A percentile compares a stretch with the other conserved stretches of the same genome.
Evolutionary conservation across 2,888 invertebrate species (phyloP).

Genomic region (Palloptera scutellata): DNA sequence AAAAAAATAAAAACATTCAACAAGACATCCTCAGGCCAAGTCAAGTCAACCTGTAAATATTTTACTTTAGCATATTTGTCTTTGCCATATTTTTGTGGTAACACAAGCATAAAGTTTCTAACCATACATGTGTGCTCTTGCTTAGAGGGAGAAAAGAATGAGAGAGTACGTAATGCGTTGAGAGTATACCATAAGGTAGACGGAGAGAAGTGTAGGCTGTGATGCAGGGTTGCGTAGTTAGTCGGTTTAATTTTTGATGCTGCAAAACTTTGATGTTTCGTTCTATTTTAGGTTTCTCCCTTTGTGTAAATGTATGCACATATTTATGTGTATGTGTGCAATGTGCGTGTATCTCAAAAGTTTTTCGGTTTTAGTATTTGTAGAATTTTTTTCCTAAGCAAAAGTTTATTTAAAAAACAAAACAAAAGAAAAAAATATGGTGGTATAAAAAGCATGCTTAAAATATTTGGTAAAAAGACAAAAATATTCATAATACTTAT

Average conservation of each 20-base stretch:
- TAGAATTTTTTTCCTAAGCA: too few relatives aligned
- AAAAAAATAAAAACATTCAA: too few relatives aligned
- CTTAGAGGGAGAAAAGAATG: not conserved
- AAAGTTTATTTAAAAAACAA: too few relatives aligned
- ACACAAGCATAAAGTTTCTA: constrained; percentile 6
- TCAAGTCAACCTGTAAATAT: constrained; percentile 31
- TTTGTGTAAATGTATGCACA: not conserved
- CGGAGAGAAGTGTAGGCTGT: not conserved
- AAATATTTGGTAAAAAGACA: too few relatives aligned
- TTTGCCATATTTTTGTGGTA: constrained; percentile 33
- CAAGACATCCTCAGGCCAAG: constrained; percentile 25
- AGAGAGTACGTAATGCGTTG: not conserved
- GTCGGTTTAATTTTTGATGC: not conserved
- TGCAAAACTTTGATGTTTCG: not conserved
- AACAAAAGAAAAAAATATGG: too few relatives aligned
- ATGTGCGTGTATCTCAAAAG: not conserved
- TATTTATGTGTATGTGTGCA: not conserved
- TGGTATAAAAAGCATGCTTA: too few relatives aligned
- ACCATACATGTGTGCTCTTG: not conserved
- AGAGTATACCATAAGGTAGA: not conserved
- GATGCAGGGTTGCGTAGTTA: not conserved
- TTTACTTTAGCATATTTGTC: constrained; percentile 33
- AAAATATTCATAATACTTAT: too few relatives aligned
- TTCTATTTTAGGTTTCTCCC: too few relatives aligned
- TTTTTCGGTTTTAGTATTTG: not conserved